These are phyloP conservation scores for Mythimna impura DNA, from an alignment of 2,888 invertebrate genomes.

Conservation along the genomic window DNA sequence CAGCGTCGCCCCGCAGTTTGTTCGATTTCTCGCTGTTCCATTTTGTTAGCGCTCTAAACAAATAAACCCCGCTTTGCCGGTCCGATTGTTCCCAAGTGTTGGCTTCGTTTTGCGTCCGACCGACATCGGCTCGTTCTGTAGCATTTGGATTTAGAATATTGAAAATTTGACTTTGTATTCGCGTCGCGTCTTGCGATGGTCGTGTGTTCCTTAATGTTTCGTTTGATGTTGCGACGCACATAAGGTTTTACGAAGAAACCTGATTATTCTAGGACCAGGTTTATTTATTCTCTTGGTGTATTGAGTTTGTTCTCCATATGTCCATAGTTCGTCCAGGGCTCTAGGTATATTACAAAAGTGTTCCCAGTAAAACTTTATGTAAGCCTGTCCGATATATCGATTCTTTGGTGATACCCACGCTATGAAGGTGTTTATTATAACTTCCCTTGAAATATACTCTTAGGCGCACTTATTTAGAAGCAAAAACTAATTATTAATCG, in stretches of 20 bases:
- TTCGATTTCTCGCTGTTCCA: slow-evolving; percentile 68
- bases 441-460: slow-evolving; percentile 35
- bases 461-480: slow-evolving; percentile 19
- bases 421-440: slow-evolving; percentile 34
- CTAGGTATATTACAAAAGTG: not conserved
- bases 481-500: slow-evolving; percentile 50
- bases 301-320: not conserved
- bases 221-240: slow-evolving; percentile 29
- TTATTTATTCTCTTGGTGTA: slow-evolving; percentile 1
- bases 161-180: slow-evolving; percentile 56
- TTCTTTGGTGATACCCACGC: not conserved
- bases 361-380: slow-evolving; percentile 4
- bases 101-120: slow-evolving; percentile 62
- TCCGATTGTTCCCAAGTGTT: slow-evolving; percentile 70
- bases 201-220: slow-evolving; percentile 9
- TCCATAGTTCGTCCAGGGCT: too few relatives aligned
- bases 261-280: not conserved
- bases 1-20: slow-evolving; percentile 63
- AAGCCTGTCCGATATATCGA: slow-evolving; percentile 1
- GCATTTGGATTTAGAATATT: slow-evolving; percentile 58
- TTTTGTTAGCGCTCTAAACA: slow-evolving; percentile 69
- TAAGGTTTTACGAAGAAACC: slow-evolving; percentile 6
- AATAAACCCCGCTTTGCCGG: slow-evolving; percentile 67
- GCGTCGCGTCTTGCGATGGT: slow-evolving; percentile 4
- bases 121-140: slow-evolving; percentile 50